phyloP scores from a whole-genome alignment of 2,113 vertebrate genomes.

The Forbesichthys papilliferus region DNA sequence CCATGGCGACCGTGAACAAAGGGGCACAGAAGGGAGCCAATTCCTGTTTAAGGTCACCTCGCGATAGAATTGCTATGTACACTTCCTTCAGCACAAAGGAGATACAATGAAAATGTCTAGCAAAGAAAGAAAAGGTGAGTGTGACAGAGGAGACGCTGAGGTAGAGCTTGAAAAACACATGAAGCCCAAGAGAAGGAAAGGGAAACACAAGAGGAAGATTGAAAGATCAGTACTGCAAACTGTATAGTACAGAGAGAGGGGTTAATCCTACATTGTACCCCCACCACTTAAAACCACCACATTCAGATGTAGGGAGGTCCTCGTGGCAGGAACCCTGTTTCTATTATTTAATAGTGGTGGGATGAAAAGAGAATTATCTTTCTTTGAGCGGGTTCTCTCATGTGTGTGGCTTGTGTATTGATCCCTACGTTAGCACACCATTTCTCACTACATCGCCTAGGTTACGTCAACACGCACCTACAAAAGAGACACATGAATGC shows the following conservation, averaged over 20 bases:
- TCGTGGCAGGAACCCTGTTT: too few relatives aligned
- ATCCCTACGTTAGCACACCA: constrained; percentile 36
- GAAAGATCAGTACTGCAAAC: too few relatives aligned
- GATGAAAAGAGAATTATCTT: constrained; percentile 43
- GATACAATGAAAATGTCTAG: not conserved
- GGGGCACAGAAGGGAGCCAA: not conserved
- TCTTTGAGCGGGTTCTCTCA: constrained; percentile 47
- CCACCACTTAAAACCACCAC: too few relatives aligned
- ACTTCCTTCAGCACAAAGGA: not conserved
- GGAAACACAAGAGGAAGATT: too few relatives aligned
- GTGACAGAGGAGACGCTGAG: not conserved
- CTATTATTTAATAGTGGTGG: constrained; percentile 7
- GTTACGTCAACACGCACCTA: not conserved
- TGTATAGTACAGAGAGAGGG: too few relatives aligned
- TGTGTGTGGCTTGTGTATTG: constrained; percentile 44
- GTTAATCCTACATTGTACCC: too few relatives aligned
- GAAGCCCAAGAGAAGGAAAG: too few relatives aligned
- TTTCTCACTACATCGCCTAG: constrained; percentile 16
- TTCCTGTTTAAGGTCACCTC: not conserved
- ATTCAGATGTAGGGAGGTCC: too few relatives aligned
- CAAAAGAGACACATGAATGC: constrained; percentile 13
- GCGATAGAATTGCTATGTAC: not conserved
- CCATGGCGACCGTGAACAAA: not conserved
- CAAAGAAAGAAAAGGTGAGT: constrained; percentile 3
- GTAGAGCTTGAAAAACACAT: not conserved